Conservation (phyloP, 1,140 invertebrate species). For the Galendromus occidentalis region DNA sequence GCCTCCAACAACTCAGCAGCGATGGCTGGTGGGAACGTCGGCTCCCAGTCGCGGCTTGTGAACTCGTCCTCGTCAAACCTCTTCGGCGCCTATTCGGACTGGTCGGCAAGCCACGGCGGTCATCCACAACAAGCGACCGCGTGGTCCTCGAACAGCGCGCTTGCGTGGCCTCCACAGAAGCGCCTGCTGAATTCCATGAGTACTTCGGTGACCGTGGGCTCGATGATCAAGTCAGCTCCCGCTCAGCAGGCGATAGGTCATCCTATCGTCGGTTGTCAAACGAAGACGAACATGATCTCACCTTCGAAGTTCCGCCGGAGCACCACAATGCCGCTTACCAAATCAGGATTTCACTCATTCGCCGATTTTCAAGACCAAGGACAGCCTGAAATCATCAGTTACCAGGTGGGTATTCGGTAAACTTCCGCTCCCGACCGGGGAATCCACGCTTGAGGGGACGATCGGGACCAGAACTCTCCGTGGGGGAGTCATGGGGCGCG, state of each 20-base stretch:
- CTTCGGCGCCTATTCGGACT: conserved; percentile 9
- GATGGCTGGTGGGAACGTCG: not conserved
- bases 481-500: too few relatives aligned
- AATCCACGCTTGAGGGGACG: too few relatives aligned
- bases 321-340: not conserved
- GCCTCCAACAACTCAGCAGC: not conserved
- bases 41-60: conserved; percentile 7
- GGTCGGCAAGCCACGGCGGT: not conserved
- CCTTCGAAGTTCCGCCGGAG: conserved; percentile 3
- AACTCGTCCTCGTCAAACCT: conserved; percentile 8
- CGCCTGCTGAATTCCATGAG: conserved; percentile 7
- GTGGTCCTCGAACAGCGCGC: not conserved
- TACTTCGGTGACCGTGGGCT: not conserved
- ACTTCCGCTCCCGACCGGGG: too few relatives aligned
- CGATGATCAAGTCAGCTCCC: not conserved
- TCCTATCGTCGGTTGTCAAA: not conserved
- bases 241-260: not conserved
- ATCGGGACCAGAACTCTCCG: too few relatives aligned
- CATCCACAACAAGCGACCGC: not conserved
- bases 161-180: conserved; percentile 7
- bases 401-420: not conserved
- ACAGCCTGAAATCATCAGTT: not conserved
- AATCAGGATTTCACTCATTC: conserved; percentile 5
- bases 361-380: conserved; percentile 5
- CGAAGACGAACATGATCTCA: not conserved